Conservation (phyloP, 1,140 invertebrate species). For the Danaus plexippus region DNA sequence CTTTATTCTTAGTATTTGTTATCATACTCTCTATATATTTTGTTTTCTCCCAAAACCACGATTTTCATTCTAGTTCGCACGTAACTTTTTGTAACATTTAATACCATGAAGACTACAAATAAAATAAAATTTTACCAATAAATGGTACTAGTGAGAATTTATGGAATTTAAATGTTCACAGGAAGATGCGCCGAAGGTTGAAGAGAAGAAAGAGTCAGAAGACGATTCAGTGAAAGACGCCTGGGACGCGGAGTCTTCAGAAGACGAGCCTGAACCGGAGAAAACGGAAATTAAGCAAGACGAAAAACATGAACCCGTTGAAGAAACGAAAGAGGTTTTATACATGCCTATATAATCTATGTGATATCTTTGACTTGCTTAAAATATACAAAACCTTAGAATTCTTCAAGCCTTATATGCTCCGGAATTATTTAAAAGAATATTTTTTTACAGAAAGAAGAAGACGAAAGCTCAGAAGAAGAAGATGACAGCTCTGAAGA, state of each 20-base stretch:
- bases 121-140: no score
- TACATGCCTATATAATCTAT: no score
- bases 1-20: background rate
- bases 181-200: slow-evolving; percentile 44
- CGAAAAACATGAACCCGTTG: slow-evolving; percentile 25
- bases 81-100: background rate
- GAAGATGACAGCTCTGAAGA: slow-evolving; percentile 71
- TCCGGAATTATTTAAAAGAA: background rate
- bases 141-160: no score
- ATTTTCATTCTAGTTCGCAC: background rate
- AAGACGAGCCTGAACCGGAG: slow-evolving; percentile 73
- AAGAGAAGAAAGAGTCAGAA: slow-evolving; percentile 66
- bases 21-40: background rate
- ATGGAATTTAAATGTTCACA: slow-evolving; percentile 13
- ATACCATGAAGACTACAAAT: no score
- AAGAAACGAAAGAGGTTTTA: slow-evolving; percentile 47
- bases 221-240: slow-evolving; percentile 82
- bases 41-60: background rate
- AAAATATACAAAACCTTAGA: no score
- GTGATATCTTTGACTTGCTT: no score
- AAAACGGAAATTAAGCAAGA: slow-evolving; percentile 59
- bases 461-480: slow-evolving; percentile 56
- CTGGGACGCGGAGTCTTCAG: slow-evolving; percentile 85
- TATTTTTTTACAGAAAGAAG: slow-evolving; percentile 30
- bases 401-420: background rate